A percentile compares a stretch with the other conserved stretches of the same genome.
phyloP scores from a whole-genome alignment of 2,113 vertebrate genomes.

The Garra rufa region DNA sequence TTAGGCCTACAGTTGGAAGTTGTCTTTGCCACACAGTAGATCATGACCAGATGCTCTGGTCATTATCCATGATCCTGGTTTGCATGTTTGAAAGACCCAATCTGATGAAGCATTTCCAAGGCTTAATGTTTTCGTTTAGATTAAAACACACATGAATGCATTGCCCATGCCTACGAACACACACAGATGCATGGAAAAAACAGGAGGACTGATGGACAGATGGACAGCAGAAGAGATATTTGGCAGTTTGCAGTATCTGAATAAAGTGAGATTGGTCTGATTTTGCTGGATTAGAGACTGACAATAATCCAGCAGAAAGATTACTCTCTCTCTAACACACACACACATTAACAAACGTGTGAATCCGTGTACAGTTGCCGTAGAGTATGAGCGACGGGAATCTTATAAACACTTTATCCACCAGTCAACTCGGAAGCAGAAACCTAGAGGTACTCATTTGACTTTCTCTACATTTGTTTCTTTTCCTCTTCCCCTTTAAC shows the following conservation, averaged over 20 bases:
- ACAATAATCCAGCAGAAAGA: conserved; percentile 20
- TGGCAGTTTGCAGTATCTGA: not conserved
- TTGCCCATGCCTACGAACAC: not conserved
- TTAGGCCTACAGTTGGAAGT: not conserved
- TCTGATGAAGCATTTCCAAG: not conserved
- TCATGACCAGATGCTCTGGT: not conserved
- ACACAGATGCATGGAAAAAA: not conserved
- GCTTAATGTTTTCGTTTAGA: not conserved
- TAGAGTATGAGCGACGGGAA: not conserved
- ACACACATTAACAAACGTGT: not conserved
- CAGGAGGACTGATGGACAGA: not conserved
- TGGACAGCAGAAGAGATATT: not conserved
- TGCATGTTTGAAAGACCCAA: not conserved
- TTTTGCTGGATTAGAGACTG: conserved; percentile 17
- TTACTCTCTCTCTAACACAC: conserved; percentile 25
- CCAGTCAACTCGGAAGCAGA: conserved; percentile 6
- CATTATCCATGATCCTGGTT: not conserved
- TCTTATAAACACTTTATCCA: not conserved
- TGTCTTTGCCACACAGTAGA: not conserved
- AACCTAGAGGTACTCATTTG: conserved; percentile 2
- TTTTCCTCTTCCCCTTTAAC: not conserved
- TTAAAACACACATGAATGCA: not conserved
- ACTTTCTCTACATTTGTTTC: too few species aligned
- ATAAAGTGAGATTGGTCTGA: conserved; percentile 6
- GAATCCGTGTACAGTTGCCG: not conserved